Percentiles rank a stretch among this genome's conserved stretches.
Evolutionary conservation across 2,797 vertebrate genomes (phyloP).

Genomic region (Pangasius krempfi): DNA sequence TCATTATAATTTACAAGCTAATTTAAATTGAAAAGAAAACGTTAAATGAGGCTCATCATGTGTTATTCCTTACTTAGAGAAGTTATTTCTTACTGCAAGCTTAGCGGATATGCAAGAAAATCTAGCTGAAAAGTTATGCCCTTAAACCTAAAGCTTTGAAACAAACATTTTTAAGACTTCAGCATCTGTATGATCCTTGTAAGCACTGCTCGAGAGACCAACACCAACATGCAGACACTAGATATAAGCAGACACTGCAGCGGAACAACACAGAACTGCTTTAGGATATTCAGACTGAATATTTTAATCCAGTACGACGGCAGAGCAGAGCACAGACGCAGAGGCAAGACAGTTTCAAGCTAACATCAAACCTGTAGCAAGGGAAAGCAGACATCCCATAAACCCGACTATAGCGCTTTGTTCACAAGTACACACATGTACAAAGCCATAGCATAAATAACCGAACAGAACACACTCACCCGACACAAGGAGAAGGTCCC

Average conservation of each 20-base stretch:
- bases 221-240: neutral
- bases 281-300: neutral
- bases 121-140: neutral
- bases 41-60: neutral
- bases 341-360: neutral
- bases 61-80: neutral
- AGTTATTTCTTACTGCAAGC: neutral
- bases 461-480: conserved; percentile 39
- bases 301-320: too few relatives aligned
- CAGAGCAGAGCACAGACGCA: too few relatives aligned
- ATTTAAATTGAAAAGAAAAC: neutral
- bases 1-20: too few relatives aligned
- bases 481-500: neutral
- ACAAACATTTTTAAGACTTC: neutral
- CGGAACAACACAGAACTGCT: neutral
- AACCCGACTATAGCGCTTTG: neutral
- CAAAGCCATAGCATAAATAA: neutral
- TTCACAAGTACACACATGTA: neutral
- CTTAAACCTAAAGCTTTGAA: neutral
- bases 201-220: neutral
- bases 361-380: neutral
- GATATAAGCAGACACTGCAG: neutral
- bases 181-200: neutral
- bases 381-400: neutral
- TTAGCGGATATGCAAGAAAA: neutral